Evolutionary conservation across 2,797 vertebrate species (phyloP).

Genomic region (Taeniopygia guttata): DNA sequence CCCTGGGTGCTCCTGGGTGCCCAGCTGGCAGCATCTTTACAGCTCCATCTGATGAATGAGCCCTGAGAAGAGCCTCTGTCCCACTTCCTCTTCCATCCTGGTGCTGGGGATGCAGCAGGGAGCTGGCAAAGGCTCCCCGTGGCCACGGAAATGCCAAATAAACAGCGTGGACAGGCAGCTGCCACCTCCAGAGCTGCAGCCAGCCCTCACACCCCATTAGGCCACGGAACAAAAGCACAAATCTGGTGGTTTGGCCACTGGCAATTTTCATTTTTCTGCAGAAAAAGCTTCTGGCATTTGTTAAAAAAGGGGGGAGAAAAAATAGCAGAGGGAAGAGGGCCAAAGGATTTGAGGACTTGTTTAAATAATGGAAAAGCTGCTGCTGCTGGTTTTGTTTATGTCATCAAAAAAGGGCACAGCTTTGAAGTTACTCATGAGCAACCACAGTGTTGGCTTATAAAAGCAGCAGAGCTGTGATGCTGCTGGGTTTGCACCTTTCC

Average conservation of each 20-base stretch:
- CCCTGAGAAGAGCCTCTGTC: neutral
- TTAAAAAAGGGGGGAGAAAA: neutral
- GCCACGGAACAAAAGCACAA: neutral
- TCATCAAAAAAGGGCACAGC: neutral
- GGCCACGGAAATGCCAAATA: neutral
- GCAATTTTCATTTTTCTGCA: neutral
- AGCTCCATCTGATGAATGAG: neutral
- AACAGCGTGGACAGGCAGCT: neutral
- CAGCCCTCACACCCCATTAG: conserved; percentile 5
- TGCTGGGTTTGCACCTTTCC: neutral
- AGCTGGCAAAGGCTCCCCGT: neutral
- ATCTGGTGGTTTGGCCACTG: neutral
- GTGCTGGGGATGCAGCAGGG: fast-evolving
- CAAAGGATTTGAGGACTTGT: neutral
- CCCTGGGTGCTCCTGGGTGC: too few species aligned
- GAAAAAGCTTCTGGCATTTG: conserved; percentile 11
- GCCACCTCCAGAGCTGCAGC: neutral
- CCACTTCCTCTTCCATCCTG: neutral
- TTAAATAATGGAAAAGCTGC: neutral
- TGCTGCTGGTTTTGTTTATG: neutral
- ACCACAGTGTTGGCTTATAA: fast-evolving
- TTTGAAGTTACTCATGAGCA: neutral
- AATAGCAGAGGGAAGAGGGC: neutral
- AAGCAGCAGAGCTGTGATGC: neutral
- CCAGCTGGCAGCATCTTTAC: neutral